Evolutionary conservation across 2,113 vertebrate genomes (phyloP), one percentile per base, ranked within the genome.

Genomic region (Salvator merianae): DNA sequence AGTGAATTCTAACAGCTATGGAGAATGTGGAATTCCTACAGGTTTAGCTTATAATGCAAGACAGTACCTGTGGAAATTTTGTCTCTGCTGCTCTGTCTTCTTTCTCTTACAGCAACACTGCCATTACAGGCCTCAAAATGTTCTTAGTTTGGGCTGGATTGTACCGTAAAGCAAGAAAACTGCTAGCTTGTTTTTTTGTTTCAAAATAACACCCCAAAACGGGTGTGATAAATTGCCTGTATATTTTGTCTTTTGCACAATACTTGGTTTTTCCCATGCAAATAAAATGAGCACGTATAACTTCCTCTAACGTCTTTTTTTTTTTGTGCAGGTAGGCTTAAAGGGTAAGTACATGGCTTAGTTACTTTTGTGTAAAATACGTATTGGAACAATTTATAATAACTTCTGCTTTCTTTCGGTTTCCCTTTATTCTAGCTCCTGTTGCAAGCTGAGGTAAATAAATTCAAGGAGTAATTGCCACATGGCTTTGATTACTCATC

Each of bases 371-470:
- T 32, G 1, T 47, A 1, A 0, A 0, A 13, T 3, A 63, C 24
- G 20, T 30, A 53, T 84, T 71, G 1, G 0, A 78, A 28, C 0
- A 0, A 32, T 32, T 59, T 1, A 3, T 84, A 79, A 88, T 75
- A 70, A 26, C n/a, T 8, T 12, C 4, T 30, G n/a, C 12, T 69
- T 62, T 50, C 71, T n/a, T 92, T 72, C 87, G 84, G 81, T n/a
- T 43, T 9, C 53, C 16, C 82, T 47, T 88, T 65, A 79, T 91
- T 83, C 40, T 16, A 94, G 93, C 24, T 90, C 72, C 53, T 18
- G 0, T 0, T 38, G 83, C 24, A 74, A 10, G 38, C 40, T 70
- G 0, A 0, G 0, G 7, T 3, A 55, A 71, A 72, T 43, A 5
- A 71, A 77, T 32, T 47, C 0, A 28, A 26, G 65, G n/a, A 79